Evolutionary conservation across 1,140 invertebrate genomes (phyloP), one percentile per base, ranked within the genome.

Genomic region (Holcopasites calliopsidis): DNA sequence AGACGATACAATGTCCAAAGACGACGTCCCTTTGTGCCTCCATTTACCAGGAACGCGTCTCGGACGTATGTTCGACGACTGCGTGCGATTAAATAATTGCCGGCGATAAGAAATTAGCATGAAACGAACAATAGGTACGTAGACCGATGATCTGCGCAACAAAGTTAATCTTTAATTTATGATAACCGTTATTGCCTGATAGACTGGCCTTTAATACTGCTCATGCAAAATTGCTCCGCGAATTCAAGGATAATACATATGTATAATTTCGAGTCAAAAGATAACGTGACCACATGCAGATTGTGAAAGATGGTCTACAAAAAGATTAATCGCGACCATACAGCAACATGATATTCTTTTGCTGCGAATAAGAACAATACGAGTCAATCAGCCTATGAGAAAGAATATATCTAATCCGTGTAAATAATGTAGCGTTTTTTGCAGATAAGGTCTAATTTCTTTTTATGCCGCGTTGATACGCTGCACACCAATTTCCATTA

Each of bases 81-180:
- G 58, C 50, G 58, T 31, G 42, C 50, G 77, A 80, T 81, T 80
- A 81, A 81, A 58, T 80, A 81, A 81, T 81, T 80, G 78, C 38
- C 47, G 10, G 40, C 69, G 73, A 82, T 82, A 82, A 82, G 78
- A 80, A 82, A 82, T 82, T 82, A 81, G 62, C 79, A 82, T 82
- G 62, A 65, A 77, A 81, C 62, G 38, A 16, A 40, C 80, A 77
- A 81, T 77, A n/a, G n/a, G n/a, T n/a, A 77, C 49, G 74, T 68
- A 52, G 55, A 26, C 61, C 66, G 79, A 77, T 80, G n/a, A n/a
- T 68, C 62, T 52, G 35, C 60, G n/a, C 57, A 33, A 18, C 16
- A 64, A 66, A 54, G 44, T 77, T 82, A 82, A 81, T 68, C 62
- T 72, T 68, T 80, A 81, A 82, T 81, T 81, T 82, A 81, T 73